Percentiles rank a stretch among this genome's conserved stretches.
Conservation (phyloP, 2,888 invertebrate genomes). For the Lamellibrachia columna region DNA sequence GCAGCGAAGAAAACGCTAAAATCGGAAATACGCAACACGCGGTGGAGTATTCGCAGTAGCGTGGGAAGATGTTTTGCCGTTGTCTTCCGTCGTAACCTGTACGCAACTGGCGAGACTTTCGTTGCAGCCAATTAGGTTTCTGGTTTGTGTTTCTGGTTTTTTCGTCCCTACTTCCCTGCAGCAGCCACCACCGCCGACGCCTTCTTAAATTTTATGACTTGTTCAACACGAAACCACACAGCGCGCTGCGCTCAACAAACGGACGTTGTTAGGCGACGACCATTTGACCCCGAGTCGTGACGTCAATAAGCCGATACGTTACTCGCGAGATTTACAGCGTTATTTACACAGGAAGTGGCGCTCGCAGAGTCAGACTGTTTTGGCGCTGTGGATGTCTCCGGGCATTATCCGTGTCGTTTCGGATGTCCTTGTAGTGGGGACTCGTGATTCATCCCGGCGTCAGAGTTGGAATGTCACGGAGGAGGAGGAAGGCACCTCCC, state of each 20-base stretch:
- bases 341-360: conserved; percentile 3
- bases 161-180: background rate
- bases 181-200: background rate
- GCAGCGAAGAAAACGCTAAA: background rate
- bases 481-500: background rate
- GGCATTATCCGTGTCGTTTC: background rate
- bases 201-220: conserved; percentile 11
- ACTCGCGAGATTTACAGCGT: conserved; percentile 6
- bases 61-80: background rate
- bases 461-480: background rate
- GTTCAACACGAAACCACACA: background rate
- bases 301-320: background rate
- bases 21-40: background rate
- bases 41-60: background rate
- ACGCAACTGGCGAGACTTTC: background rate
- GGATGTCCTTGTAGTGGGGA: background rate
- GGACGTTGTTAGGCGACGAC: background rate
- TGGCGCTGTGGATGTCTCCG: background rate
- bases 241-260: background rate
- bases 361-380: conserved; percentile 16
- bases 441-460: background rate
- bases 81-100: background rate
- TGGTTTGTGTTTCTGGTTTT: background rate
- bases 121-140: background rate
- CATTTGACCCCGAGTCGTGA: background rate